These are phyloP conservation scores for Anser brachyrhynchus DNA, from an alignment of 2,113 vertebrate species.

Conservation along the genomic window DNA sequence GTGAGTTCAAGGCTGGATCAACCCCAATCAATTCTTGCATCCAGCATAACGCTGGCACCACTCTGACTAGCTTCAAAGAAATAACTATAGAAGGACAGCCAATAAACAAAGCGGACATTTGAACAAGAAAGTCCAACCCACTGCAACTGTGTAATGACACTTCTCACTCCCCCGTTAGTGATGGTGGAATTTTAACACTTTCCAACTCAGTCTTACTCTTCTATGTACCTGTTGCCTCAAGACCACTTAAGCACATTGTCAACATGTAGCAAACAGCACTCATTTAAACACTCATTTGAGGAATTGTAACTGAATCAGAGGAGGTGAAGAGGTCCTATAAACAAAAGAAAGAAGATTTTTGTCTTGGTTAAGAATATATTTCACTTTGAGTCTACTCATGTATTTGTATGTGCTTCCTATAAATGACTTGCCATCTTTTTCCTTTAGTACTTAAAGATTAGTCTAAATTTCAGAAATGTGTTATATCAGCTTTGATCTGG, in stretches of 20 bases:
- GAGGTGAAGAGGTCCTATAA: neutral
- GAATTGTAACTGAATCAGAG: neutral
- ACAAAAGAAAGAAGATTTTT: neutral
- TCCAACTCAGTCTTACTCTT: neutral
- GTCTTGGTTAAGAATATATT: neutral
- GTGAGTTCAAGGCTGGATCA: neutral
- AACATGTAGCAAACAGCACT: neutral
- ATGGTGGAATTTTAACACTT: neutral
- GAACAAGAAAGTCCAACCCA: neutral
- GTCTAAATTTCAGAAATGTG: neutral
- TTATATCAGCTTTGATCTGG: slow-evolving; percentile 6
- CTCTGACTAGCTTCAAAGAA: neutral
- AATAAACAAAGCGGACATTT: fast-evolving
- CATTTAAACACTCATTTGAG: neutral
- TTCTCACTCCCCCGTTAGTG: neutral
- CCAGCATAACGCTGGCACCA: neutral
- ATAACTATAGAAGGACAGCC: neutral
- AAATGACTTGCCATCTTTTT: neutral
- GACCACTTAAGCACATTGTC: neutral
- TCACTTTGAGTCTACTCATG: neutral
- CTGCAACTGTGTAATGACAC: fast-evolving
- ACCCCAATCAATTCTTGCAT: neutral
- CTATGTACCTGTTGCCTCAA: fast-evolving
- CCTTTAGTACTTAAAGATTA: neutral
- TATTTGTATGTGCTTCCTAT: neutral